phyloP scores from a whole-genome alignment of 2,113 vertebrate genomes.

The Okapia johnstoni region DNA sequence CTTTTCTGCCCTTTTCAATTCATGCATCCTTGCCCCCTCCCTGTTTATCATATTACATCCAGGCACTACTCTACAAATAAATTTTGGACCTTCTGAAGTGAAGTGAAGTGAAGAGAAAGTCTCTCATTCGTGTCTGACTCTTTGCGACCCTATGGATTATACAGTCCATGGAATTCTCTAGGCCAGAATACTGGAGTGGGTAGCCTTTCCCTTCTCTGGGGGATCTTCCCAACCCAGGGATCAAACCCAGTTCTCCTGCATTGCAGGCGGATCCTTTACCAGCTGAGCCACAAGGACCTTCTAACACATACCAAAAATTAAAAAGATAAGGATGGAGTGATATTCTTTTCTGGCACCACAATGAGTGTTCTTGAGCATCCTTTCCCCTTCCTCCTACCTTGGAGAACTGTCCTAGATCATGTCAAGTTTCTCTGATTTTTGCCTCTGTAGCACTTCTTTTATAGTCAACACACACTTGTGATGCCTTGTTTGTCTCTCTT shows the following conservation, averaged over 20 bases:
- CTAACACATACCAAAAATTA: neutral
- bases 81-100: neutral
- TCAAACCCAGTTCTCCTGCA: neutral
- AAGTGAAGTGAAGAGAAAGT: neutral
- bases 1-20: neutral
- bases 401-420: neutral
- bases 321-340: neutral
- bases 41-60: neutral
- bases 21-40: no score
- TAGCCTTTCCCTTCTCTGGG: neutral
- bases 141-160: neutral
- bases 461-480: no score
- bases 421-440: neutral
- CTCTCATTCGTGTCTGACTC: rapidly evolving
- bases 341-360: neutral
- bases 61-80: neutral
- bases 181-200: neutral
- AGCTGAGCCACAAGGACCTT: neutral
- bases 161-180: neutral
- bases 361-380: neutral
- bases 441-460: neutral
- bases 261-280: neutral
- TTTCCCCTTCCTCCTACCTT: neutral
- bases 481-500: neutral
- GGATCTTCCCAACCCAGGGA: neutral